Percentiles rank a stretch among this genome's conserved stretches.
Evolutionary conservation across 2,113 vertebrate genomes (phyloP).

Genomic region (Leptodactylus fuscus): DNA sequence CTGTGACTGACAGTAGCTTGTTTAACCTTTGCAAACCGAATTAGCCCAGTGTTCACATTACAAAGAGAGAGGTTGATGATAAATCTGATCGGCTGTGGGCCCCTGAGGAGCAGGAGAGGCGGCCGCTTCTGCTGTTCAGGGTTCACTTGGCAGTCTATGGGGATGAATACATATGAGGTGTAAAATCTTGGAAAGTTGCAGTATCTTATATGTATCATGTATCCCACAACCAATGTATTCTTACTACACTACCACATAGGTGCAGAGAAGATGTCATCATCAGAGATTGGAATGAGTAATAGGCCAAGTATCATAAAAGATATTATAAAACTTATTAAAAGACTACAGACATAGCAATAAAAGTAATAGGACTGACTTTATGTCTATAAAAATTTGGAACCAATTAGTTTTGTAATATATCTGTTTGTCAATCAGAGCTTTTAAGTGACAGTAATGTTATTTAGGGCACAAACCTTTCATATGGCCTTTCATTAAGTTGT

Average conservation of each 20-base stretch:
- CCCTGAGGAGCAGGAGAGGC: conserved; percentile 25
- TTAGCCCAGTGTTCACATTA: not conserved
- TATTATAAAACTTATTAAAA: too few relatives aligned
- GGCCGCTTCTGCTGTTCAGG: conserved; percentile 54
- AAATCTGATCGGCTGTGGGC: conserved; percentile 39
- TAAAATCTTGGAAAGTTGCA: not conserved
- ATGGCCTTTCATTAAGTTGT: too few relatives aligned
- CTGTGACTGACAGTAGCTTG: not conserved
- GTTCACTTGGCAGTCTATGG: conserved; percentile 3
- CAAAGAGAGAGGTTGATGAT: conserved; percentile 54
- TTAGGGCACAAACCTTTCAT: too few relatives aligned
- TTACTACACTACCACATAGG: not conserved
- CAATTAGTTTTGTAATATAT: too few relatives aligned
- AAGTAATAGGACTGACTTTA: too few relatives aligned
- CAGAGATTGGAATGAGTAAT: too few relatives aligned
- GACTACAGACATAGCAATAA: too few relatives aligned
- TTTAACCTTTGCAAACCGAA: not conserved
- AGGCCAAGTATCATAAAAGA: too few relatives aligned
- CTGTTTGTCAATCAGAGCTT: too few relatives aligned
- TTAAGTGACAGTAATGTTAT: too few relatives aligned
- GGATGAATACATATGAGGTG: conserved; percentile 64
- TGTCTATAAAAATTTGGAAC: too few relatives aligned
- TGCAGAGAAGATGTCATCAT: not conserved
- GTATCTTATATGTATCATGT: not conserved
- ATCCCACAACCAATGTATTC: too few relatives aligned